phyloP scores from a whole-genome alignment of 2,797 vertebrate genomes.

The Hozukius guyotensis region DNA sequence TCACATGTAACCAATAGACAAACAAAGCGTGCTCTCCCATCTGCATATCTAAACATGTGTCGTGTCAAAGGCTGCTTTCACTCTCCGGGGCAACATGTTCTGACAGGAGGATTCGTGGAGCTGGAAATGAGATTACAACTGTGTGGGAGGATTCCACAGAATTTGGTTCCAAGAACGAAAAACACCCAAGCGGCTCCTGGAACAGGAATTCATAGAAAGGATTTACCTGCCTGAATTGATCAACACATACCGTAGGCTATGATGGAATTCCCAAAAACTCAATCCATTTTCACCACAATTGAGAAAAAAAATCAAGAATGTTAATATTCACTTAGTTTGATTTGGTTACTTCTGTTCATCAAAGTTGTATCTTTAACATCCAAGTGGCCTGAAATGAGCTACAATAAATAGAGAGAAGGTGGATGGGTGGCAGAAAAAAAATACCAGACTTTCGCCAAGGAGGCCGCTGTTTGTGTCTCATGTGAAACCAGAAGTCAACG shows the following conservation, averaged over 20 bases:
- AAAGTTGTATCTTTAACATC: background rate
- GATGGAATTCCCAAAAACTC: background rate
- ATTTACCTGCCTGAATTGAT: background rate
- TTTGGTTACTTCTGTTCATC: background rate
- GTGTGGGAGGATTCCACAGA: background rate
- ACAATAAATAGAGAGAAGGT: background rate
- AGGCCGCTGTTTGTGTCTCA: too few relatives aligned
- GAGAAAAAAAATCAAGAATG: background rate
- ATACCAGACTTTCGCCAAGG: too few relatives aligned
- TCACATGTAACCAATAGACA: slow-evolving; percentile 1
- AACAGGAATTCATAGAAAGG: background rate
- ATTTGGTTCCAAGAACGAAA: background rate
- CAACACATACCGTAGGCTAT: background rate
- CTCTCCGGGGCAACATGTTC: slow-evolving; percentile 5
- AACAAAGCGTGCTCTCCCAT: slow-evolving; percentile 7
- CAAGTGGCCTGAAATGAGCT: background rate
- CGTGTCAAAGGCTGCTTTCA: slow-evolving; percentile 39
- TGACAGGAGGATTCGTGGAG: slow-evolving; percentile 36
- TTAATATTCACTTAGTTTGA: background rate
- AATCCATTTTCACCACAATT: background rate
- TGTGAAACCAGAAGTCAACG: too few relatives aligned
- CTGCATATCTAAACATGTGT: slow-evolving; percentile 27
- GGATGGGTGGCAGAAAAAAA: too few relatives aligned
- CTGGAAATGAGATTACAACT: background rate
- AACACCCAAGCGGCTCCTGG: background rate